Evolutionary conservation across 1,140 invertebrate species (phyloP).

Genomic region (Agrilus planipennis): DNA sequence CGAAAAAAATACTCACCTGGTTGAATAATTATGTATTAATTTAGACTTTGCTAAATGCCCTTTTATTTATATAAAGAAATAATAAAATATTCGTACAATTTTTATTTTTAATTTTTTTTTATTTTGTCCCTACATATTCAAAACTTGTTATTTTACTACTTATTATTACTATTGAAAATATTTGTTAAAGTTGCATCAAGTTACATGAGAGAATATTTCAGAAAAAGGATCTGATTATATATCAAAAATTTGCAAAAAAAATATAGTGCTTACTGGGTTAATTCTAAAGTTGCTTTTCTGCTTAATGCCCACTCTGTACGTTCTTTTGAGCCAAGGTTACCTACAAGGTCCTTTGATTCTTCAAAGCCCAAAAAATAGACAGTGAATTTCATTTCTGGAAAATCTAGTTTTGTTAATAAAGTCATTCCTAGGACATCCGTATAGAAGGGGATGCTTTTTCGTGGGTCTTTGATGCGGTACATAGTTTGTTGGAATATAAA

Average conservation of each 20-base stretch:
- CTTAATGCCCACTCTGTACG: constrained; percentile 65
- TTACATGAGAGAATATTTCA: neutral
- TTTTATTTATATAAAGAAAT: too few relatives aligned
- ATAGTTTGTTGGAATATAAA: constrained; percentile 94
- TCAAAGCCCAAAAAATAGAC: constrained; percentile 92
- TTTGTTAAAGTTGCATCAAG: neutral
- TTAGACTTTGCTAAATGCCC: too few relatives aligned
- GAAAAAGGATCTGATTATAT: neutral
- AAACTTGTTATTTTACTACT: neutral
- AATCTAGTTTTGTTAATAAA: constrained; percentile 77
- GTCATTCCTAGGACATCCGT: constrained; percentile 83
- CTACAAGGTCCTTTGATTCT: constrained; percentile 56
- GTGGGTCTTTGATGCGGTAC: constrained; percentile 88
- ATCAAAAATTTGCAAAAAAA: neutral
- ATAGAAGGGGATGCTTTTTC: constrained; percentile 79
- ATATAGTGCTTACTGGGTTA: constrained; percentile 69
- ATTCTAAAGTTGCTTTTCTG: constrained; percentile 78
- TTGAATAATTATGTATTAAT: too few relatives aligned
- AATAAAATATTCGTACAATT: too few relatives aligned
- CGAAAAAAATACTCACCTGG: too few relatives aligned
- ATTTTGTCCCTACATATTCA: neutral
- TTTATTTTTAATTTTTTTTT: too few relatives aligned
- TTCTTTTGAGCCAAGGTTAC: constrained; percentile 48
- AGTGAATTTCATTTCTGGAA: constrained; percentile 81
- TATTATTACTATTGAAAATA: neutral